These are phyloP conservation scores for Dicentrarchus labrax DNA, from an alignment of 2,113 vertebrate genomes.

Conservation along the genomic window DNA sequence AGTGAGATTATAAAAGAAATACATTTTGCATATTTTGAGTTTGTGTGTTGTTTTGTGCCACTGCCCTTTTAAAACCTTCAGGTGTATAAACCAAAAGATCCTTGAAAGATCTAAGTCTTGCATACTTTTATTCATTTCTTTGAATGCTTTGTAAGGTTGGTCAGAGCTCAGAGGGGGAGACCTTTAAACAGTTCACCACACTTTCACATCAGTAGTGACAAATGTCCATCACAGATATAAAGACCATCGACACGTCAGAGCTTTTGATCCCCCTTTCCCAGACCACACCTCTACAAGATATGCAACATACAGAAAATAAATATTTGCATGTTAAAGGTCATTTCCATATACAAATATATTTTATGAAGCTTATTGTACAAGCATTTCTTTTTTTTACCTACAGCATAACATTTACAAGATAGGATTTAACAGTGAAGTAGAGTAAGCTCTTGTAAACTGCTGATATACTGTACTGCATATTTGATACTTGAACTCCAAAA, in stretches of 20 bases:
- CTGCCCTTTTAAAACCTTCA: neutral
- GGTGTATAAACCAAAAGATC: neutral
- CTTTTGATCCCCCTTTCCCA: slow-evolving; percentile 14
- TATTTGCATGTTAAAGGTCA: slow-evolving; percentile 88
- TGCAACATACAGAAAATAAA: slow-evolving; percentile 90
- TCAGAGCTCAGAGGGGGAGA: slow-evolving; percentile 54
- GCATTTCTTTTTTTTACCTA: slow-evolving; percentile 79
- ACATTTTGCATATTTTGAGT: neutral
- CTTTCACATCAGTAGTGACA: slow-evolving; percentile 56
- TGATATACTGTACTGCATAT: slow-evolving; percentile 40
- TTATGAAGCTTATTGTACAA: slow-evolving; percentile 88
- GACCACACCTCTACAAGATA: slow-evolving; percentile 71
- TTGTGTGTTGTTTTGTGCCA: neutral
- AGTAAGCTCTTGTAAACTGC: slow-evolving; percentile 56
- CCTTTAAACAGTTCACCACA: slow-evolving; percentile 42
- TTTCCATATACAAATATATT: slow-evolving; percentile 93
- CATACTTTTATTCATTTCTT: slow-evolving; percentile 84
- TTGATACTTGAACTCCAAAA: slow-evolving; percentile 25
- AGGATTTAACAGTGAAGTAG: slow-evolving; percentile 60
- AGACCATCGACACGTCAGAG: slow-evolving; percentile 40
- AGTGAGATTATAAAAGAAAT: neutral
- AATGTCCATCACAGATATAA: slow-evolving; percentile 60
- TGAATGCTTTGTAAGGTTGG: slow-evolving; percentile 75
- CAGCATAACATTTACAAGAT: slow-evolving; percentile 82
- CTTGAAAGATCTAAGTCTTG: slow-evolving; percentile 43